These are phyloP conservation scores for Pluvianellus socialis DNA, from an alignment of 2,113 vertebrate genomes.

Conservation along the genomic window DNA sequence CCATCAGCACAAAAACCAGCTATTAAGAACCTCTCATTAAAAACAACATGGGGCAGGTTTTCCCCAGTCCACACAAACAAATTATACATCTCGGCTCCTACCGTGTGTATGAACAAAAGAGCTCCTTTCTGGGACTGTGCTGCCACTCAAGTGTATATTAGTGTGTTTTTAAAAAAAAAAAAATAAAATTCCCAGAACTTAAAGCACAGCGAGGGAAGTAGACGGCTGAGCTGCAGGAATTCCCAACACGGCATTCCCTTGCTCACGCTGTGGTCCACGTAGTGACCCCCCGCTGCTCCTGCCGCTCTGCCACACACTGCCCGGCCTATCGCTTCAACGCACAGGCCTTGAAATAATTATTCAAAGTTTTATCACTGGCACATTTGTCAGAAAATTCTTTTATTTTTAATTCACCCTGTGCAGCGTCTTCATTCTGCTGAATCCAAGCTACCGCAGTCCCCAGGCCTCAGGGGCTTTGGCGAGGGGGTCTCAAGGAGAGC, in stretches of 20 bases:
- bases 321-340: background rate
- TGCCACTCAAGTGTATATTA: background rate
- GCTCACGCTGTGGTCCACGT: background rate
- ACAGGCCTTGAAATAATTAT: background rate
- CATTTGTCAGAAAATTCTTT: background rate
- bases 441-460: background rate
- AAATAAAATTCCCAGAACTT: background rate
- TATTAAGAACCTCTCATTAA: background rate
- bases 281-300: background rate
- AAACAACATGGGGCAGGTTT: background rate
- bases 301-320: accelerated
- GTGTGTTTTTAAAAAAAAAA: background rate
- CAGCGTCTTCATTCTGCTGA: background rate
- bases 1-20: background rate
- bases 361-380: background rate
- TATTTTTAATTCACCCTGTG: background rate
- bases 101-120: background rate
- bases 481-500: background rate
- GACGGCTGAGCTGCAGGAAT: background rate
- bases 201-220: background rate
- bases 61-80: background rate
- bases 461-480: background rate
- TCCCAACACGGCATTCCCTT: background rate
- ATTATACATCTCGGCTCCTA: background rate
- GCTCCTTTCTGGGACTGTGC: background rate